phyloP scores from a whole-genome alignment of 1,140 invertebrate genomes.

The Apocrypta bakeri region DNA sequence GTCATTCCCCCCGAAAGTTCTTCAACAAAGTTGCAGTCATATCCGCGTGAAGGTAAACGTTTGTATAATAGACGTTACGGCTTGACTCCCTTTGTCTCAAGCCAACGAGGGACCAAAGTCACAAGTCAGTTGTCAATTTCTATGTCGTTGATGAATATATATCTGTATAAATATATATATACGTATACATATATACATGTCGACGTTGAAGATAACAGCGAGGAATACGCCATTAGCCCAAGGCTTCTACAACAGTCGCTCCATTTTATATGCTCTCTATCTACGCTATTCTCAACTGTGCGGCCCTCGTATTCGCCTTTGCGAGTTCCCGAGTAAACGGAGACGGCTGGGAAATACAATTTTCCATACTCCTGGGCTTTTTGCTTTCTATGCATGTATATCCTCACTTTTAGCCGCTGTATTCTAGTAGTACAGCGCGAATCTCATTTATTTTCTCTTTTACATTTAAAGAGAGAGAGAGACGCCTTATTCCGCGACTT shows the following conservation, averaged over 20 bases:
- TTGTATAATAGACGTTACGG: not conserved
- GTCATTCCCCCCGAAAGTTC: not conserved
- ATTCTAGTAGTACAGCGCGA: not conserved
- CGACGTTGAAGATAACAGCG: not conserved
- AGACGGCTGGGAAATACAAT: constrained; percentile 1
- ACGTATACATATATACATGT: not conserved
- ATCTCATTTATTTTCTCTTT: not conserved
- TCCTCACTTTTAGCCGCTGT: too few species aligned
- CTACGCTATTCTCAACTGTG: not conserved
- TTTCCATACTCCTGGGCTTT: not conserved
- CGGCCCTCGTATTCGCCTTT: not conserved
- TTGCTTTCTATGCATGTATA: not conserved
- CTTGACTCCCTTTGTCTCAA: not conserved
- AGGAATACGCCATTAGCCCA: not conserved
- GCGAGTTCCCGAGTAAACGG: not conserved
- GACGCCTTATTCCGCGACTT: not conserved
- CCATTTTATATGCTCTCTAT: not conserved
- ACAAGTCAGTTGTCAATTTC: not conserved
- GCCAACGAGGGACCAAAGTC: not conserved
- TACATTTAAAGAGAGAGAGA: not conserved
- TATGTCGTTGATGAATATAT: not conserved
- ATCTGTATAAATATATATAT: not conserved
- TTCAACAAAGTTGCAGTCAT: not conserved
- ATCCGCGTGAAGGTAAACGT: constrained; percentile 13
- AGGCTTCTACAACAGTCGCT: not conserved